Conservation (phyloP, 2,888 invertebrate species). For the Drosophila pseudotakahashii region DNA sequence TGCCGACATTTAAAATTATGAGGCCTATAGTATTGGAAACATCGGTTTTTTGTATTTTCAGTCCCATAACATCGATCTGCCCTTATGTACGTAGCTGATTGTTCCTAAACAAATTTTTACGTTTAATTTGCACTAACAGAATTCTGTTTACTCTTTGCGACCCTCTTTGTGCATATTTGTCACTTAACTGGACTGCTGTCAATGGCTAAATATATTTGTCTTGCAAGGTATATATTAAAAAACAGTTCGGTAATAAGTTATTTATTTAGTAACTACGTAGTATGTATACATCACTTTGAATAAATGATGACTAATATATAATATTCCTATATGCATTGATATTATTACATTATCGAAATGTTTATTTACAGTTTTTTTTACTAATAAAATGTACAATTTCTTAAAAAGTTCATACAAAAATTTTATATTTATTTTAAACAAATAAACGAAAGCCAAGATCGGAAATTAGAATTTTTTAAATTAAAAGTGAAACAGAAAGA, state of each 20-base stretch:
- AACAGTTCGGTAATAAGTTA: constrained; percentile 71
- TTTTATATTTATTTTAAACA: constrained; percentile 64
- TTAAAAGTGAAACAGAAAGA: constrained; percentile 55
- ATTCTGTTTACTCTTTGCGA: no score
- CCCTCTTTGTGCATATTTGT: no score
- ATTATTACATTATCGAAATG: constrained; percentile 73
- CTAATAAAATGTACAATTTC: constrained; percentile 79
- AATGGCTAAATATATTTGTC: background rate
- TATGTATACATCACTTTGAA: constrained; percentile 61
- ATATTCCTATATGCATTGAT: constrained; percentile 51
- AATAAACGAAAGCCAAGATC: constrained; percentile 64
- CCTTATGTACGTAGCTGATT: no score
- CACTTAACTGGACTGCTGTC: no score
- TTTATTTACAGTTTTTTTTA: constrained; percentile 74
- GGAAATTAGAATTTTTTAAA: constrained; percentile 38
- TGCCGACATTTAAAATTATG: no score
- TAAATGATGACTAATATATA: constrained; percentile 62
- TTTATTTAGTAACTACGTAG: constrained; percentile 74
- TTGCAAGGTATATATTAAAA: background rate
- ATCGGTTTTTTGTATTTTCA: no score
- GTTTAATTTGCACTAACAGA: no score
- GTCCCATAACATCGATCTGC: no score
- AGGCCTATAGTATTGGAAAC: no score
- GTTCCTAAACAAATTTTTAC: no score
- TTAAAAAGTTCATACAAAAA: constrained; percentile 66